A percentile compares a stretch with the other conserved stretches of the same genome.
phyloP scores from a whole-genome alignment of 2,888 invertebrate genomes.

The Ennomos quercinarius region DNA sequence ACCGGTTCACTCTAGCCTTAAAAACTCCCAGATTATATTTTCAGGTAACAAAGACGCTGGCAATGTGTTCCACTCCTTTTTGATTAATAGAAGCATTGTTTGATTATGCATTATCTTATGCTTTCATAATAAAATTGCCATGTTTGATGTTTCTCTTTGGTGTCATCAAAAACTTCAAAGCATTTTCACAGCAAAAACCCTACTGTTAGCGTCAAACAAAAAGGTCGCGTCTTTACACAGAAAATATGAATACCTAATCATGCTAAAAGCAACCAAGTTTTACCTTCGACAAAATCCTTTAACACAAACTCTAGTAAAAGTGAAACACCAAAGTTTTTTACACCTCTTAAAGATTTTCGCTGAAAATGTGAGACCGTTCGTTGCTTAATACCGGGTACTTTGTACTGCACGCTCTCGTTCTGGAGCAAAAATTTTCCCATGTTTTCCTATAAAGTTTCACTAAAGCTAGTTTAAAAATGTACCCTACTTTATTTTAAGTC shows the following conservation, averaged over 20 bases:
- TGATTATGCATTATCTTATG: no score
- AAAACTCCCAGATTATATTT: no score
- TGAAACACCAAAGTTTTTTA: slow-evolving; percentile 24
- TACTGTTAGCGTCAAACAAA: no score
- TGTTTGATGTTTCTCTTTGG: no score
- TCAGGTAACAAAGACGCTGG: no score
- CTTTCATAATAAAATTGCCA: no score
- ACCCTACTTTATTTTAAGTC: slow-evolving; percentile 22
- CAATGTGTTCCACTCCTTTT: no score
- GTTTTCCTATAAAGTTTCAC: slow-evolving; percentile 33
- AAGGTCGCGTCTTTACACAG: slow-evolving; percentile 15
- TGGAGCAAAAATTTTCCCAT: slow-evolving; percentile 29
- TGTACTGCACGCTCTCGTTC: slow-evolving; percentile 20
- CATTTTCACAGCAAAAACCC: slow-evolving; percentile 1
- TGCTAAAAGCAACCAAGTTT: slow-evolving; percentile 23
- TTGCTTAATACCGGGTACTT: slow-evolving; percentile 27
- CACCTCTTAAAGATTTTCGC: slow-evolving; percentile 8
- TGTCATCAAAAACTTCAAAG: no score
- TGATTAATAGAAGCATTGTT: no score
- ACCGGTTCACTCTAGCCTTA: no score
- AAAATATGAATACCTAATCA: slow-evolving; percentile 32
- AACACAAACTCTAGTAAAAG: slow-evolving; percentile 26
- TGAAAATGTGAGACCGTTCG: slow-evolving; percentile 8
- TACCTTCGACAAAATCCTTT: slow-evolving; percentile 23
- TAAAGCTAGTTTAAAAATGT: slow-evolving; percentile 28